Evolutionary conservation across 1,140 invertebrate species (phyloP).

Genomic region (Megalopta genalis): DNA sequence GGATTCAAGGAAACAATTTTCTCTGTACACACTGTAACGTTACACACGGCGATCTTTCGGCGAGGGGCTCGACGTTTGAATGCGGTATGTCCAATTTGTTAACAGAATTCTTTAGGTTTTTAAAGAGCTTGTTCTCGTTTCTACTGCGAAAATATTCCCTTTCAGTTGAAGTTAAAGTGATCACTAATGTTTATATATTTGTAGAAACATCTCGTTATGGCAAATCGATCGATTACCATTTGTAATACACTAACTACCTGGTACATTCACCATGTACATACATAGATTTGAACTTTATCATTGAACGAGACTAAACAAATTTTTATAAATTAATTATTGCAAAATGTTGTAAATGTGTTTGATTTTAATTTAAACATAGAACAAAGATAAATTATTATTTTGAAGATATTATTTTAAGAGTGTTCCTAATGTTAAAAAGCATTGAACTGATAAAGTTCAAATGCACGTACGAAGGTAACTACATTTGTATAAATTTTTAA

Average conservation of each 20-base stretch:
- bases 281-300: no score
- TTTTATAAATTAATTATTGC: no score
- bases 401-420: no score
- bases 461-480: no score
- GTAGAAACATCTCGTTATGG: no score
- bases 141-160: background rate
- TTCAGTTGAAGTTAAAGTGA: background rate
- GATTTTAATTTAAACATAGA: no score
- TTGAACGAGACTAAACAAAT: no score
- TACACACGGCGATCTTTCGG: slow-evolving; percentile 6
- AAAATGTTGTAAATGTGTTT: no score
- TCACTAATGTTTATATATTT: background rate
- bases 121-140: background rate
- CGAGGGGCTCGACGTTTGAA: slow-evolving; percentile 17
- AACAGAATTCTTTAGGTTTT: background rate
- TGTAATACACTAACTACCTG: background rate
- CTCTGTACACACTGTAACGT: slow-evolving; percentile 16
- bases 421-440: no score
- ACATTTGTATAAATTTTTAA: background rate
- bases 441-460: no score
- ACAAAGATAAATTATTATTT: no score
- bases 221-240: background rate
- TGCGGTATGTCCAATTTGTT: background rate
- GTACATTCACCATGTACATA: no score
- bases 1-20: background rate